Base-by-base conservation (phyloP, 2,113 vertebrate species). In the Xyrauchen texanus region DNA sequence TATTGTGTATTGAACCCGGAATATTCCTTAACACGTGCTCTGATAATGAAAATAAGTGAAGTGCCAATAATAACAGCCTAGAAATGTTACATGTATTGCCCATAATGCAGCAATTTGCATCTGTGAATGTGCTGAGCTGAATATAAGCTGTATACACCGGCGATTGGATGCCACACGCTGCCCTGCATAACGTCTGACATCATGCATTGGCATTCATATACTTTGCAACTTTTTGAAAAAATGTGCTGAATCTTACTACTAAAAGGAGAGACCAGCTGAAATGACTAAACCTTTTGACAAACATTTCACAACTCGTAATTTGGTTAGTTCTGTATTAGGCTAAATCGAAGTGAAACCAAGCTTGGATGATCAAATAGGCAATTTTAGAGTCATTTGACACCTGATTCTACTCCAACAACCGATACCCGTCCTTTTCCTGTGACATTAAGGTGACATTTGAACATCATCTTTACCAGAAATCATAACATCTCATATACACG, bases 371-470 rank as follows among this genome's bases (percentile, higher is more conserved):
- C 68, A 77, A 82, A 82, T 69, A 80, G 16, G 68, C 77, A 77
- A 74, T 82, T 81, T 78, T 12, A 64, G 65, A 85, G 74, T 82
- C 84, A 85, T 82, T 53, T 75, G 63, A 63, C 15, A 58, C 68
- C 76, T 78, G 15, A 81, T 78, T 78, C 16, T 58, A 61, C 78
- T 73, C 67, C 42, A 70, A 63, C 73, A 77, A 82, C 57, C 21
- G 68, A 78, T 78, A 71, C 78, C 9, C 44, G 62, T 81, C 65
- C 73, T 70, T 61, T 68, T 79, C 80, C 83, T 85, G 45, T 81
- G 81, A 78, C 81, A 85, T 82, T 80, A 80, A 85, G 13, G 3
- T 85, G 78, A 82, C 81, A 85, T 85, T 85, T 71, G 69, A 72
- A 68, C 61, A 47, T 68, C 77, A 85, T 77, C 71, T 82, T 85